A percentile compares a stretch with the other conserved stretches of the same genome.
These are phyloP conservation scores for Nomada flava DNA, from an alignment of 2,888 invertebrate genomes.

Conservation along the genomic window DNA sequence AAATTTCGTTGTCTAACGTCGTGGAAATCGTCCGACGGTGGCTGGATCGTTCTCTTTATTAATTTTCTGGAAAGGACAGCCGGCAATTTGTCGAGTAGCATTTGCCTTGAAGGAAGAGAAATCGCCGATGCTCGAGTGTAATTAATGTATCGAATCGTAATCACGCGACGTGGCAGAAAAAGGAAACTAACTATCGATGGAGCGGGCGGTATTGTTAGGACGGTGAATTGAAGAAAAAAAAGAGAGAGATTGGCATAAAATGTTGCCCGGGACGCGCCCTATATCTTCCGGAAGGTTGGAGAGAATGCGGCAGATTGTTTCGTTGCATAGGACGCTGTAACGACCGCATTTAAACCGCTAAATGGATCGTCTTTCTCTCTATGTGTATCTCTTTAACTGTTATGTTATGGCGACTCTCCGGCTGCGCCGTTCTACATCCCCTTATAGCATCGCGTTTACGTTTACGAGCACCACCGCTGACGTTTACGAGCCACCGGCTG, in stretches of 20 bases:
- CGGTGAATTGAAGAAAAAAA: background rate
- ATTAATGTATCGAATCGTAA: background rate
- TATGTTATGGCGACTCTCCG: constrained; percentile 80
- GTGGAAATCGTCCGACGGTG: background rate
- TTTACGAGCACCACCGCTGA: constrained; percentile 83
- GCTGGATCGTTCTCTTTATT: constrained; percentile 25
- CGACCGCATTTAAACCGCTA: constrained; percentile 71
- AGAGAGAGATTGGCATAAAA: background rate
- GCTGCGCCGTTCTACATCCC: constrained; percentile 78
- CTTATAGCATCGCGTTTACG: constrained; percentile 84
- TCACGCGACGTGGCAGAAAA: background rate
- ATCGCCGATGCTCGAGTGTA: background rate
- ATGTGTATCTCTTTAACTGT: constrained; percentile 79
- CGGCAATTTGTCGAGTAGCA: background rate
- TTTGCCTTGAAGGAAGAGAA: no score
- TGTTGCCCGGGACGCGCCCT: constrained; percentile 11
- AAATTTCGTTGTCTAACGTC: constrained; percentile 45
- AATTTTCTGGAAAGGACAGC: constrained; percentile 4
- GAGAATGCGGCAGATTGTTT: constrained; percentile 67
- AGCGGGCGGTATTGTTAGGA: background rate
- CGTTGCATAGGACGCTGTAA: constrained; percentile 68
- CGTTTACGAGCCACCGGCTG: constrained; percentile 85
- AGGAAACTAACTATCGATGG: background rate
- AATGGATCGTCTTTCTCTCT: constrained; percentile 73
- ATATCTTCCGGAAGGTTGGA: constrained; percentile 41